phyloP scores from a whole-genome alignment of 2,888 invertebrate genomes.

The Entomobrya multifasciata region DNA sequence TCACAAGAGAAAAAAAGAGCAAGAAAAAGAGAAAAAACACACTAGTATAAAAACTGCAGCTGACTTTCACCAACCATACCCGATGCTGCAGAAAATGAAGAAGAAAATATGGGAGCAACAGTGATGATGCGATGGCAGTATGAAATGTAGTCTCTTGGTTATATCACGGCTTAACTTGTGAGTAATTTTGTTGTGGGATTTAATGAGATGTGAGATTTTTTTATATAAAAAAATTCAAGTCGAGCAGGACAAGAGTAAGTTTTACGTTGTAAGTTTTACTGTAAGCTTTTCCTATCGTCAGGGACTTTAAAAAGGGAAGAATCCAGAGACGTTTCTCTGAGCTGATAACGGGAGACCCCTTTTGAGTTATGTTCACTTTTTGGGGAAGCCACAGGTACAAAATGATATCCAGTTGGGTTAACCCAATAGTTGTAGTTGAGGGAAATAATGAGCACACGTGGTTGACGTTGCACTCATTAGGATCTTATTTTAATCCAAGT shows the following conservation, averaged over 20 bases:
- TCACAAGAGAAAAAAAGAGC: background rate
- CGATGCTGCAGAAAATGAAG: background rate
- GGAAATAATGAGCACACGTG: constrained; percentile 36
- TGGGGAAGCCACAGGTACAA: constrained; percentile 70
- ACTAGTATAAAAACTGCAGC: no score
- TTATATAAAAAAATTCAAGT: constrained; percentile 16
- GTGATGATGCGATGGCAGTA: background rate
- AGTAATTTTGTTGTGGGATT: constrained; percentile 46
- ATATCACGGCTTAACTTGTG: background rate
- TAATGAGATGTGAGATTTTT: constrained; percentile 65
- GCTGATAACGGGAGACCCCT: constrained; percentile 2
- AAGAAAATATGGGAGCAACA: no score
- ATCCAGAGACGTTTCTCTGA: no score
- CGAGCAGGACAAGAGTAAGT: background rate
- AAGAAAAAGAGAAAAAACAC: background rate
- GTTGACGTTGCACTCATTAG: constrained; percentile 41
- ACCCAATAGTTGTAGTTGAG: constrained; percentile 9
- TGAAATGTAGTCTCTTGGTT: background rate
- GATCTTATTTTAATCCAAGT: constrained; percentile 54
- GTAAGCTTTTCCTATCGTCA: background rate
- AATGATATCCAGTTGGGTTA: constrained; percentile 65
- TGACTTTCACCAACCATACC: constrained; percentile 30
- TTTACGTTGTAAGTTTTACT: constrained; percentile 24
- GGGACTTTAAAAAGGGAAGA: background rate
- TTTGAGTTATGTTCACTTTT: constrained; percentile 62